Conservation (phyloP, 2,888 invertebrate genomes). For the Merodon equestris region DNA sequence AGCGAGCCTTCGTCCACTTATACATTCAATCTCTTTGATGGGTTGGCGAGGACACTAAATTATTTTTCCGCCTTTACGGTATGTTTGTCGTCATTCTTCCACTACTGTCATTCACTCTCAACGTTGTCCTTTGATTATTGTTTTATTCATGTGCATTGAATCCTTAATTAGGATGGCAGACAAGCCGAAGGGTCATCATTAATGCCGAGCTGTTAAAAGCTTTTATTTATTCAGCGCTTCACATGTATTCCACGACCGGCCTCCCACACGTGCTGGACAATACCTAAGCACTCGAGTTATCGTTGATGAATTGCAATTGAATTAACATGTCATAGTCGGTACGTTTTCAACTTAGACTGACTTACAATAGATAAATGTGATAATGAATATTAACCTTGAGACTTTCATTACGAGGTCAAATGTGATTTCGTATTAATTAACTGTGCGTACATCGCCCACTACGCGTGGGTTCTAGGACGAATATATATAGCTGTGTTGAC, state of each 20-base stretch:
- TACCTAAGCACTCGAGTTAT: neutral
- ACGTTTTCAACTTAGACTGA: neutral
- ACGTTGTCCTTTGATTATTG: constrained; percentile 21
- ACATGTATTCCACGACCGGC: constrained; percentile 20
- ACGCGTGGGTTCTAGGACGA: too few species aligned
- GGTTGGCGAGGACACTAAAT: neutral
- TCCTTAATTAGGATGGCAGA: constrained; percentile 42
- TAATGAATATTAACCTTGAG: too few species aligned
- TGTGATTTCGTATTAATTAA: too few species aligned
- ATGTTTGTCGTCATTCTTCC: too few species aligned
- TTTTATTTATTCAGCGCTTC: constrained; percentile 50
- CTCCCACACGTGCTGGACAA: constrained; percentile 1
- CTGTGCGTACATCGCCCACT: too few species aligned
- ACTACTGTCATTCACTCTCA: too few species aligned
- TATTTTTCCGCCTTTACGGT: neutral
- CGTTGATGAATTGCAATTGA: constrained; percentile 1
- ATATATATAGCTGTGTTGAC: too few species aligned
- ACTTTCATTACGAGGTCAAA: too few species aligned
- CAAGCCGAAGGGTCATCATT: constrained; percentile 47
- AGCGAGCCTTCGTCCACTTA: neutral
- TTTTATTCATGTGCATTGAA: constrained; percentile 60
- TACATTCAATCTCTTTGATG: constrained; percentile 17
- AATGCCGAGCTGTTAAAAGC: constrained; percentile 46
- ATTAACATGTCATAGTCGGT: constrained; percentile 21
- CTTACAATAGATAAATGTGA: too few species aligned